Percentiles rank a stretch among this genome's conserved stretches.
phyloP scores from a whole-genome alignment of 2,888 invertebrate species.

The Machimus rusticus region DNA sequence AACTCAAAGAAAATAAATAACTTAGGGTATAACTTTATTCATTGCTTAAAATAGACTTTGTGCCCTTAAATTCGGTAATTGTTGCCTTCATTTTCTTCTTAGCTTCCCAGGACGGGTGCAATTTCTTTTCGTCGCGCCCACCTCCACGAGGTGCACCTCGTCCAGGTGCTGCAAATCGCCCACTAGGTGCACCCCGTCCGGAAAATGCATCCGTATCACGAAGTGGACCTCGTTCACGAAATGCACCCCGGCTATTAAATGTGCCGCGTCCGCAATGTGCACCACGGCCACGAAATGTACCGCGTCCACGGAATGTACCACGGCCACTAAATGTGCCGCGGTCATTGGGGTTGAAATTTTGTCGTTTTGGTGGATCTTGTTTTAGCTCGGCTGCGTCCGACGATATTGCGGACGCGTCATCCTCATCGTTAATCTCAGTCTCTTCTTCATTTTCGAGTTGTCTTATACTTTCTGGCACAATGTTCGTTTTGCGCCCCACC shows the following conservation, averaged over 20 bases:
- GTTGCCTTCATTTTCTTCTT: conserved; percentile 56
- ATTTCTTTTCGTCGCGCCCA: neutral
- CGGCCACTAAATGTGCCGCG: too few relatives aligned
- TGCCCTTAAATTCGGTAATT: conserved; percentile 56
- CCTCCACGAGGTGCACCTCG: neutral
- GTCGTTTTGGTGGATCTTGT: too few relatives aligned
- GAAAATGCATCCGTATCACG: neutral
- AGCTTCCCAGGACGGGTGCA: conserved; percentile 60
- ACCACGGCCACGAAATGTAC: too few relatives aligned
- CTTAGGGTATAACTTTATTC: neutral
- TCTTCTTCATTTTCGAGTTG: neutral
- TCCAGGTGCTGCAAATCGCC: neutral
- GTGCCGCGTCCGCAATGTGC: too few relatives aligned
- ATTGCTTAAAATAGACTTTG: conserved; percentile 53
- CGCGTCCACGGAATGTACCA: too few relatives aligned
- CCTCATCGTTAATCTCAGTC: neutral
- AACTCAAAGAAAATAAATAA: neutral
- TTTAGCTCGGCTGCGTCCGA: too few relatives aligned
- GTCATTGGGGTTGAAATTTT: too few relatives aligned
- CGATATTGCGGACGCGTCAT: too few relatives aligned
- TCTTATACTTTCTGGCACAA: neutral
- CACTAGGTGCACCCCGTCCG: too few relatives aligned
- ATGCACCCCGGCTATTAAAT: neutral
- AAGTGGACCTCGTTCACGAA: too few relatives aligned
- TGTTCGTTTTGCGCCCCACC: neutral